A percentile compares a stretch with the other conserved stretches of the same genome.
Evolutionary conservation across 64 coral and sea anemone genomes (phyloP).

Genomic region (Montipora cactus): DNA sequence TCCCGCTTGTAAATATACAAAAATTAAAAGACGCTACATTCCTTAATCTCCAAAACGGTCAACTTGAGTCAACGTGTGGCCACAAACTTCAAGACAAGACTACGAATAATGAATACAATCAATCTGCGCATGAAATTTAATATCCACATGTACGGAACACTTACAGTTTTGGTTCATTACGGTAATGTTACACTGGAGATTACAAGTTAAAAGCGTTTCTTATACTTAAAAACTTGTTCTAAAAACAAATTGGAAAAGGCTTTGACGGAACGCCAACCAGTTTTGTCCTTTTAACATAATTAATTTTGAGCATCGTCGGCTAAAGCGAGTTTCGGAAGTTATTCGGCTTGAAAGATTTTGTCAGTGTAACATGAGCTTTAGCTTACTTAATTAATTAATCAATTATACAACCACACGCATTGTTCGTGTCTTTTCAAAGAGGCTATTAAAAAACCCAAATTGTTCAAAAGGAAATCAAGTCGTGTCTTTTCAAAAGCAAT

Average conservation of each 20-base stretch:
- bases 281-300: no score
- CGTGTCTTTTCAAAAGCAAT: slow-evolving; percentile 12
- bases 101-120: no score
- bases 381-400: slow-evolving; percentile 18
- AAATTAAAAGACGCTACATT: slow-evolving; percentile 47
- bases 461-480: slow-evolving; percentile 10
- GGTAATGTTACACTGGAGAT: no score
- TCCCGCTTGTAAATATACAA: slow-evolving; percentile 54
- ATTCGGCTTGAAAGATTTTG: not conserved
- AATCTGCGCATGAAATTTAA: no score
- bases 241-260: no score
- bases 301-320: no score
- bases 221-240: no score
- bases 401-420: slow-evolving; percentile 17
- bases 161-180: not conserved
- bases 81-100: not conserved
- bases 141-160: no score
- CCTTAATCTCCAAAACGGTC: slow-evolving; percentile 79
- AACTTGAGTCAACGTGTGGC: slow-evolving; percentile 8
- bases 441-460: slow-evolving; percentile 32
- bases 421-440: not conserved
- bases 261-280: no score
- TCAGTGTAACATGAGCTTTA: not conserved
- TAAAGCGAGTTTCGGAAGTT: no score
- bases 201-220: no score